Evolutionary conservation across 92 coral and sea anemone genomes (phyloP), one percentile per base, ranked within the genome.

Genomic region (Palythoa heliodiscus): DNA sequence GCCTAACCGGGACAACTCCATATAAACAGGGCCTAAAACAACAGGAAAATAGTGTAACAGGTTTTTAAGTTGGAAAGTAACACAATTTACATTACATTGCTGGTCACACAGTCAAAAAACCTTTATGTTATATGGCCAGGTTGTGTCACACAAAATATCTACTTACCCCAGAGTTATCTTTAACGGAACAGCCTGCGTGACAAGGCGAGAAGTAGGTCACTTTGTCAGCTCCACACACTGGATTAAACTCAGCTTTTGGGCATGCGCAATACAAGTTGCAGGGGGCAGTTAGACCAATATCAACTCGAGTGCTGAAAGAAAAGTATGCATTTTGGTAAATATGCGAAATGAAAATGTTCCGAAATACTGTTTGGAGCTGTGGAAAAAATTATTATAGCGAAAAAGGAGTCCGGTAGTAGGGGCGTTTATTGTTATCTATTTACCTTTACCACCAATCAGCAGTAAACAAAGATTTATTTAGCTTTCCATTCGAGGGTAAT

Each of bases 201-300:
- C 98, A 95, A 19, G 94, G 93, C 12, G 96, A 89, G 84, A 93
- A 90, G 79, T 95, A 95, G 38, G 95, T 91, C 37, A 90, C 19
- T 54, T 87, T 86, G 87, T 95, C 95, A 5, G 63, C 79, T 17
- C 98, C 98, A 71, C 98, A 95, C 2, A 93, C 93, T 38, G 98
- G 98, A 58, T 90, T 88, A 38, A 95, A 92, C 61, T 88, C 88
- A 12, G 93, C 92, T 80, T 87, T 75, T 0, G 95, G 81, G 79
- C 98, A 95, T 24, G 91, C 88, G 86, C 98, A 95, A 91, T 91
- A 83, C 20, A 72, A 16, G 90, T 95, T 95, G 70, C 98, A 95
- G 11, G 93, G 61, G 37, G 87, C 92, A 58, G 68, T 68, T 19
- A 81, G 70, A 55, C 83, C 38, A 10, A 69, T 17, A 48, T 67